These are phyloP conservation scores for Leucophora obtusa DNA, from an alignment of 2,888 invertebrate genomes.

Conservation along the genomic window DNA sequence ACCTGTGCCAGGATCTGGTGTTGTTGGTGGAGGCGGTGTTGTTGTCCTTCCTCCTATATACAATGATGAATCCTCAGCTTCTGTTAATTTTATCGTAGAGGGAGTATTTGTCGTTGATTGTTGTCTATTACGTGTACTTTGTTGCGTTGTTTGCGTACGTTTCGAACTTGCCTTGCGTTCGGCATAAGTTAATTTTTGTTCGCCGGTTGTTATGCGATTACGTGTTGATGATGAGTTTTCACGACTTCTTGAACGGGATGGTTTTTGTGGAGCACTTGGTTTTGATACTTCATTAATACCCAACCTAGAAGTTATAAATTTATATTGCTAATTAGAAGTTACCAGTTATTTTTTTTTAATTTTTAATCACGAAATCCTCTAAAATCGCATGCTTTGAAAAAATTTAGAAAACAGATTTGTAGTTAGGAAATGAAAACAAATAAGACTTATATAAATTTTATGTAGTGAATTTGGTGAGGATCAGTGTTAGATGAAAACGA, in stretches of 20 bases:
- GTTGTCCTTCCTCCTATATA: conserved; percentile 79
- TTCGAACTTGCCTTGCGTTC: conserved; percentile 66
- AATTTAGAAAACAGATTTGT: too few relatives aligned
- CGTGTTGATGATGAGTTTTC: conserved; percentile 69
- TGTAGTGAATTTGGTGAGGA: too few relatives aligned
- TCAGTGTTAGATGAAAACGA: too few relatives aligned
- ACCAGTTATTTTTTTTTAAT: too few relatives aligned
- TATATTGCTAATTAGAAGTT: too few relatives aligned
- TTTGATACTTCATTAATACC: conserved; percentile 77
- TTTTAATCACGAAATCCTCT: too few relatives aligned
- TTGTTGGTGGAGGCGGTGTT: conserved; percentile 86
- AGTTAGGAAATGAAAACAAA: too few relatives aligned
- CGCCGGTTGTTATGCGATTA: conserved; percentile 69
- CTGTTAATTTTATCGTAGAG: conserved; percentile 72
- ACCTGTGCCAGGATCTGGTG: conserved; percentile 93
- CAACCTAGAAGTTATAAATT: conserved; percentile 68
- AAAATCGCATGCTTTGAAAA: too few relatives aligned
- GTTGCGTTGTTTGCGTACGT: conserved; percentile 53
- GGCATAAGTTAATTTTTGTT: conserved; percentile 66
- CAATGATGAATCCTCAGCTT: conserved; percentile 72
- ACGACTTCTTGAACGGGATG: conserved; percentile 73
- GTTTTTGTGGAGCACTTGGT: conserved; percentile 72
- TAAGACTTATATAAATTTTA: too few relatives aligned
- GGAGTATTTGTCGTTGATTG: conserved; percentile 73
- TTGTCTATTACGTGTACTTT: conserved; percentile 60